These are phyloP conservation scores for Thalassoma bifasciatum DNA, from an alignment of 2,113 vertebrate genomes.

Conservation along the genomic window DNA sequence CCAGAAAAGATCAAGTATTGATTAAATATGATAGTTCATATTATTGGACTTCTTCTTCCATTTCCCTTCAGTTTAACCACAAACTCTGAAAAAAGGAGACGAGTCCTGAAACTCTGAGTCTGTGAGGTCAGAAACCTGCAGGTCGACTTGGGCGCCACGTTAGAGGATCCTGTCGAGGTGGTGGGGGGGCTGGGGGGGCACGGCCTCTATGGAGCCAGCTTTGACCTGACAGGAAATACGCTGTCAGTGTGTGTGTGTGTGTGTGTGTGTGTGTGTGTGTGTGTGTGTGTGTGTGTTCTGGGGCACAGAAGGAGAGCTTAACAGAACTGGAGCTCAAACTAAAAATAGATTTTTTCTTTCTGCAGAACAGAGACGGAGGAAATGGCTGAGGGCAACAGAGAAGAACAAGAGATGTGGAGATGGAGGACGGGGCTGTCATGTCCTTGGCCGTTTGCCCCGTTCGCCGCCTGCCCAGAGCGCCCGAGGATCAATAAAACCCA, in stretches of 20 bases:
- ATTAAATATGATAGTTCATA: background rate
- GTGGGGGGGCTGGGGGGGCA: too few species aligned
- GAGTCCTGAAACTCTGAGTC: background rate
- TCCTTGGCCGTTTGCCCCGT: slow-evolving; percentile 68
- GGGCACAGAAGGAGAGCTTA: slow-evolving; percentile 17
- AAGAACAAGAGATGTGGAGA: slow-evolving; percentile 58
- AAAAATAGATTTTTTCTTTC: slow-evolving; percentile 57
- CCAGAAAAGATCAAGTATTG: background rate
- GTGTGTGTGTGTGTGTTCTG: too few species aligned
- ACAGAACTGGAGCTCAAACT: slow-evolving; percentile 59
- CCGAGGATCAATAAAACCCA: slow-evolving; percentile 69
- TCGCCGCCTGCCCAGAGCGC: slow-evolving; percentile 52
- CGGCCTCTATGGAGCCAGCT: slow-evolving; percentile 33
- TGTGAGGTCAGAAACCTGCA: slow-evolving; percentile 48
- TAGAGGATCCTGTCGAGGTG: slow-evolving; percentile 41
- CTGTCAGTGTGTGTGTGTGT: background rate
- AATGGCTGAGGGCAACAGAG: slow-evolving; percentile 51
- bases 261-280: too few species aligned
- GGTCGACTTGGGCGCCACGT: slow-evolving; percentile 44
- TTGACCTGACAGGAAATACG: slow-evolving; percentile 63
- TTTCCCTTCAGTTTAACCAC: background rate
- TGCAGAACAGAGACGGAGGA: slow-evolving; percentile 54
- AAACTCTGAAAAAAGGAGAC: background rate
- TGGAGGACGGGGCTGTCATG: slow-evolving; percentile 65
- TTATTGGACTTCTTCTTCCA: background rate